Evolutionary conservation across 2,797 vertebrate species (phyloP), one percentile per base, ranked within the genome.

Genomic region (Margarornis squamiger): DNA sequence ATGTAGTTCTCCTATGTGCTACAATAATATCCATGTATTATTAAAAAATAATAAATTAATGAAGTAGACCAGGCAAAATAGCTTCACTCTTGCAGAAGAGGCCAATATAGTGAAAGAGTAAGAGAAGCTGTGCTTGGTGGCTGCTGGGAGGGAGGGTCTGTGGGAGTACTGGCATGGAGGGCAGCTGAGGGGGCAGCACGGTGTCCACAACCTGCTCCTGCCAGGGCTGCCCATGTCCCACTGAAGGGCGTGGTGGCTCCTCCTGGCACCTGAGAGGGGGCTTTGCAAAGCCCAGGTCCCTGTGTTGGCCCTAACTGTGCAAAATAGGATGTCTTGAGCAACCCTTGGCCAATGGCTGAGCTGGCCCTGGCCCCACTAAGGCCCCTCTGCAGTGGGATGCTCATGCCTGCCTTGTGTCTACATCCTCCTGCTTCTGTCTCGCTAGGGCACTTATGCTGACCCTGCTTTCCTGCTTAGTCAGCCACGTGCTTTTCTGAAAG

Each of bases 391-490:
- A 43, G 54, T 26, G 73, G 55, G 34, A 26, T 39, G 26, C 46
- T 86, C 32, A 2, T 12, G 19, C 49, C 73, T 78, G 70, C 73
- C 62, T 78, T 55, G 52, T 72, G 43, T 66, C 57, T 75, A 3
- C 43, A 61, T 67, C 71, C 39, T 91, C 43, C 39, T 59, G 73
- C 89, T 92, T 91, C 71, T 77, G 49, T 61, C 72, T 79, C 5
- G 2, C 85, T 75, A 48, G 54, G 85, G 24, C 66, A 30, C 46
- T 48, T 54, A 7, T 0, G 18, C 91, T 65, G 48, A 34, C 70
- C 48, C 73, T 73, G 79, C 87, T 96, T 92, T 66, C 46, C 54
- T 83, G 86, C 91, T 94, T 74, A 74, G 75, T 17, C 67, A 66
- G 38, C 66, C 58, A 41, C 4, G 0, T 73, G 73, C 89, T 88